Conservation (phyloP, 2,888 invertebrate genomes). For the Pyrrhia umbra region DNA sequence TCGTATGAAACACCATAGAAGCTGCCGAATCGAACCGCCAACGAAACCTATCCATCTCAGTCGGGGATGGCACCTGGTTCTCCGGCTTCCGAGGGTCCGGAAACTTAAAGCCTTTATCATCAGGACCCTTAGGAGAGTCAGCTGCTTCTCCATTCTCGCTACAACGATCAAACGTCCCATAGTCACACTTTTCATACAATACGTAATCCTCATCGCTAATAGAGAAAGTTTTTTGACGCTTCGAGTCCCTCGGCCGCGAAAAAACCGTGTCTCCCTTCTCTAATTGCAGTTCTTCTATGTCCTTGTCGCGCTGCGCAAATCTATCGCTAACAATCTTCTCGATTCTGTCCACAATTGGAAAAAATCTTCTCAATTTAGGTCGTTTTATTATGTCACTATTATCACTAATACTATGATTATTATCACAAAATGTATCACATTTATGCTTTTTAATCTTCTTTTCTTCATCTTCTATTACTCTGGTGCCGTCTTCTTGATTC, state of each 20-base stretch:
- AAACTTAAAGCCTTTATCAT: constrained; percentile 71
- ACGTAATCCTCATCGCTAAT: constrained; percentile 82
- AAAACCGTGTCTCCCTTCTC: constrained; percentile 84
- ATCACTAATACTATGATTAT: constrained; percentile 71
- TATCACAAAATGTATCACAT: constrained; percentile 83
- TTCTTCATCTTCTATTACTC: constrained; percentile 77
- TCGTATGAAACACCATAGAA: constrained; percentile 95
- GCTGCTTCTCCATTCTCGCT: constrained; percentile 43
- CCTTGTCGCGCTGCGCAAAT: constrained; percentile 70
- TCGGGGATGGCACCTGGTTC: constrained; percentile 91
- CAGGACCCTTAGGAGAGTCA: constrained; percentile 73
- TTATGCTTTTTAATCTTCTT: constrained; percentile 84
- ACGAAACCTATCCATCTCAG: constrained; percentile 93
- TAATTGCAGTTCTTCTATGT: constrained; percentile 80
- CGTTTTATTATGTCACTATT: constrained; percentile 79
- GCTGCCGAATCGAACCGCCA: constrained; percentile 94
- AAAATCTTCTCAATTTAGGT: constrained; percentile 81
- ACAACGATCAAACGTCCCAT: constrained; percentile 81
- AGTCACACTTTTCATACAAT: constrained; percentile 84
- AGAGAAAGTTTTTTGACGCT: constrained; percentile 83
- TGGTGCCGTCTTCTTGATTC: constrained; percentile 68
- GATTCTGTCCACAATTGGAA: constrained; percentile 80
- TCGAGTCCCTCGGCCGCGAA: constrained; percentile 74
- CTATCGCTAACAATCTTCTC: constrained; percentile 82
- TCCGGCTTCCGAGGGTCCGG: constrained; percentile 68